These are phyloP conservation scores for Druon quercuslanigerum DNA, from an alignment of 1,140 invertebrate species.

Conservation along the genomic window DNA sequence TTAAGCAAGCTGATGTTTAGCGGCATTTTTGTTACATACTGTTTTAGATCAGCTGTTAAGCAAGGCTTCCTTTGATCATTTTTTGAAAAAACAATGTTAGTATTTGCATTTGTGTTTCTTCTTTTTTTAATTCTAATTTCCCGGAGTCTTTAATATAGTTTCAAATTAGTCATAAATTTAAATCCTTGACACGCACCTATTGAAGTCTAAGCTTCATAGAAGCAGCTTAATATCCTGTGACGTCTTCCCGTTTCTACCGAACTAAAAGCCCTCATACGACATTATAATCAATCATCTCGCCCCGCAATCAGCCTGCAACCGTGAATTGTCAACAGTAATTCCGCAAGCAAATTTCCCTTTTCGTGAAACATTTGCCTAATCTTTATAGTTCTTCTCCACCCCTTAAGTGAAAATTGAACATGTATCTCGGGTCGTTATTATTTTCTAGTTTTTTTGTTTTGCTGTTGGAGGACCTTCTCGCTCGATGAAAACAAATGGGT, in stretches of 20 bases:
- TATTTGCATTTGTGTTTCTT: no score
- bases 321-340: background rate
- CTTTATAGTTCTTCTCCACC: background rate
- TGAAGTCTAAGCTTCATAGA: background rate
- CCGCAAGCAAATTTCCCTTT: background rate
- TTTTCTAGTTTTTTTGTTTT: background rate
- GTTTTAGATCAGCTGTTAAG: no score
- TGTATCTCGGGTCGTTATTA: background rate
- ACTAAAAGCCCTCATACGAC: background rate
- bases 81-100: no score
- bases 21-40: no score
- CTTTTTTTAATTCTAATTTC: background rate
- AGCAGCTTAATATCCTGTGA: slow-evolving; percentile 9
- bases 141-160: background rate
- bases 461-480: background rate
- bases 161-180: background rate
- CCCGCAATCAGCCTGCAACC: background rate
- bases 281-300: slow-evolving; percentile 12
- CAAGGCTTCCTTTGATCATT: no score
- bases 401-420: background rate
- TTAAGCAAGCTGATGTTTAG: no score
- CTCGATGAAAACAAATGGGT: background rate
- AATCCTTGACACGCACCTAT: background rate
- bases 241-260: slow-evolving; percentile 15
- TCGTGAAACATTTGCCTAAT: background rate